phyloP scores from a whole-genome alignment of 2,797 vertebrate genomes.

The Choloepus didactylus region DNA sequence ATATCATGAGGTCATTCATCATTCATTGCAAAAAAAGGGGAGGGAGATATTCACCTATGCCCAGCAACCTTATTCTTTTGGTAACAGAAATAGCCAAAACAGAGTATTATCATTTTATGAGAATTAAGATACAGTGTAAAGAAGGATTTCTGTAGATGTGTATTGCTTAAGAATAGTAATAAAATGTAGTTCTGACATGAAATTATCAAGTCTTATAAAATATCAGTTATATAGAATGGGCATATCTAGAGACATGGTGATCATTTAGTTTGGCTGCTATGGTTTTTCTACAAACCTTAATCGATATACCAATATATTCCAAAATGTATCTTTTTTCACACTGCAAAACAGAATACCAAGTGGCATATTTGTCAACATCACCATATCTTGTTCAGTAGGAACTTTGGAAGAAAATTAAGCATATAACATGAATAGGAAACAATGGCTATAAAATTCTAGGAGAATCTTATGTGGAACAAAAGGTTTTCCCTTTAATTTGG shows the following conservation, averaged over 20 bases:
- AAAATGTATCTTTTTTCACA: conserved; percentile 34
- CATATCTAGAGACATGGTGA: not conserved
- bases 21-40: not conserved
- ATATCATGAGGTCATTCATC: not conserved
- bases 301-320: not conserved
- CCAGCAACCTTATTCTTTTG: not conserved
- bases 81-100: not conserved
- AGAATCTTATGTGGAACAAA: not conserved
- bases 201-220: conserved; percentile 19
- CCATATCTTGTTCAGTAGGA: not conserved
- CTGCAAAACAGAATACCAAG: conserved; percentile 41
- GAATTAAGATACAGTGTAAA: conserved; percentile 21
- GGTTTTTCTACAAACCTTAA: conserved; percentile 54
- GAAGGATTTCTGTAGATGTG: conserved; percentile 37
- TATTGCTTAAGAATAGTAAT: conserved; percentile 11
- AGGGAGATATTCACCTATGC: not conserved
- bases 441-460: conserved; percentile 9
- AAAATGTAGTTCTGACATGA: conserved; percentile 40
- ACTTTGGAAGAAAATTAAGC: conserved; percentile 6
- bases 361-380: not conserved
- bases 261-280: conserved; percentile 12
- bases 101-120: not conserved
- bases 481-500: conserved; percentile 48
- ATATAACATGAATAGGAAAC: not conserved
- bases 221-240: not conserved